Evolutionary conservation across 2,797 vertebrate genomes (phyloP), one percentile per base, ranked within the genome.

Genomic region (Xyrichtys novacula): DNA sequence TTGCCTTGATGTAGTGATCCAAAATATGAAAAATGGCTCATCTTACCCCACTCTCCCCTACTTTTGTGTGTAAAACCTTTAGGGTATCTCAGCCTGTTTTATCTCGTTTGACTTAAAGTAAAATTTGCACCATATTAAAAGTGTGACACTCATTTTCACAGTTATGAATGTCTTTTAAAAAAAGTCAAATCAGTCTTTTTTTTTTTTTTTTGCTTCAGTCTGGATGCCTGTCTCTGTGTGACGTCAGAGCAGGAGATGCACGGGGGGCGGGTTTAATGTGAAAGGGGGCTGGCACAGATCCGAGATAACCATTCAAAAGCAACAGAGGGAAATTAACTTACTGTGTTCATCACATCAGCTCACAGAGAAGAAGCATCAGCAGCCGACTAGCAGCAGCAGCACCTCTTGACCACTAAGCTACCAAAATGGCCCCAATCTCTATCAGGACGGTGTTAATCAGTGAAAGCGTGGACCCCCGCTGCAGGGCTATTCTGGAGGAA

Each of bases 381-480:
- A 11, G 16, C 26, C 8, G 16, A 50, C 48, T 10, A 50, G 9
- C 48, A 49, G 23, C 16, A 49, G 16, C 47, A 48, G 12, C 47
- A 49, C 16, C 9, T n/a, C 23, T 46, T 46, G 6, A 6, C 44
- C 44, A 46, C 14, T 15, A 0, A 50, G 9, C 43, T n/a, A 16
- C 43, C 22, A 88, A 81, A 26, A 97, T 97, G 97, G 95, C 96
- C 43, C 89, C 95, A 8, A 88, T 95, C 16, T 78, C 68, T 70
- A 87, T 98, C 78, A 88, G 86, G 65, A 93, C 91, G 8, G 91
- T 98, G 59, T 80, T 98, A 52, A 96, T 98, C 87, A 98, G 96
- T 61, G 97, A 98, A 34, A 96, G 93, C 58, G 94, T 98, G n/a
- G 96, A 98, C 84, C 95, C 96, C 0, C 94, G 95, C 80, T 98